Evolutionary conservation across 2,797 vertebrate species (phyloP).

Genomic region (Diplodus sargus): DNA sequence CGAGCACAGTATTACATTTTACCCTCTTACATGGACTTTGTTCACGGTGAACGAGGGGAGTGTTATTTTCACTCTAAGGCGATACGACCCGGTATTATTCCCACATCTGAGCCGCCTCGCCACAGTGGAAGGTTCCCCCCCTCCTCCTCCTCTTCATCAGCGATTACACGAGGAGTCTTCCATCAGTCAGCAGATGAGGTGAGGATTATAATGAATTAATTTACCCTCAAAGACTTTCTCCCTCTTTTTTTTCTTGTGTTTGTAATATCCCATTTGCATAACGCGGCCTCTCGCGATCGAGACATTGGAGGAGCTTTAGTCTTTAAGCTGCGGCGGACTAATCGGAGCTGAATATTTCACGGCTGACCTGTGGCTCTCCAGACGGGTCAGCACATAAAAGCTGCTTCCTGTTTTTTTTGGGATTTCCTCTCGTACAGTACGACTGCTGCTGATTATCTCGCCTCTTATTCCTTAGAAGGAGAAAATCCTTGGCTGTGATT

Average conservation of each 20-base stretch:
- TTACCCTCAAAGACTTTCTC: conserved; percentile 65
- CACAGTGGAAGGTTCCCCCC: conserved; percentile 31
- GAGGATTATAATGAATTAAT: conserved; percentile 70
- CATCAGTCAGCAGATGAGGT: conserved; percentile 70
- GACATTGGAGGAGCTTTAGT: conserved; percentile 38
- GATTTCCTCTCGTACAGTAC: conserved; percentile 32
- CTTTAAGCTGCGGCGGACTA: conserved; percentile 43
- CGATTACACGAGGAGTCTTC: conserved; percentile 62
- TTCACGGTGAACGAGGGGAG: conserved; percentile 55
- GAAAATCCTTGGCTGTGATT: conserved; percentile 67
- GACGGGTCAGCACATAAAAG: conserved; percentile 57
- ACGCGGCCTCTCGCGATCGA: conserved; percentile 24
- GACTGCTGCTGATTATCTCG: conserved; percentile 53
- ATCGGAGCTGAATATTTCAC: conserved; percentile 63
- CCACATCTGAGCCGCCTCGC: conserved; percentile 36
- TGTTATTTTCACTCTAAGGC: conserved; percentile 59
- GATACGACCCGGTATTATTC: conserved; percentile 54
- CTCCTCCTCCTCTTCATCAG: conserved; percentile 25
- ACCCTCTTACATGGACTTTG: conserved; percentile 56
- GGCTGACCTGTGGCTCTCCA: conserved; percentile 65
- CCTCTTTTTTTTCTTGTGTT: conserved; percentile 34
- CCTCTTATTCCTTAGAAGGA: conserved; percentile 46
- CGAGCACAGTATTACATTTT: conserved; percentile 62
- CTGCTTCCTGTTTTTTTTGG: conserved; percentile 63
- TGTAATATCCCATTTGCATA: conserved; percentile 62